Conservation (phyloP, 1,140 invertebrate genomes). For the Apis laboriosa region DNA sequence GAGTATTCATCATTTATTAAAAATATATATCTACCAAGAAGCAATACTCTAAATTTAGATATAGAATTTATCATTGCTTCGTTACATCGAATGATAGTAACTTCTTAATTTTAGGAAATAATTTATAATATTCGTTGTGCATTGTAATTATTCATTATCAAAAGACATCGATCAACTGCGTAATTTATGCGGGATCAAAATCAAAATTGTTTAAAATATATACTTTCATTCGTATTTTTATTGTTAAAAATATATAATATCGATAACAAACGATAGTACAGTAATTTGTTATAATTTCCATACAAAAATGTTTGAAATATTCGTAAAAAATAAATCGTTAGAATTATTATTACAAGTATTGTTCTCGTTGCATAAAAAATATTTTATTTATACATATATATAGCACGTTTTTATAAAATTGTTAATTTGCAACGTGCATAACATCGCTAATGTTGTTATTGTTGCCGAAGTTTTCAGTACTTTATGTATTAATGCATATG, state of each 20-base stretch:
- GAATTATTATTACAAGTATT: not conserved
- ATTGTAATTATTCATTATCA: not conserved
- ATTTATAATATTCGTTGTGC: not conserved
- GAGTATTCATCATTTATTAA: not conserved
- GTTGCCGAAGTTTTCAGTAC: conserved; percentile 20
- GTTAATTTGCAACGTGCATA: conserved; percentile 18
- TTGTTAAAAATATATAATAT: not conserved
- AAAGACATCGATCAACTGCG: not conserved
- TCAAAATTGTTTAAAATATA: not conserved
- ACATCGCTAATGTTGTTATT: conserved; percentile 14
- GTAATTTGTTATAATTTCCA: not conserved
- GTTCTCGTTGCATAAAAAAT: conserved; percentile 8
- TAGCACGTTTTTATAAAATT: conserved; percentile 22
- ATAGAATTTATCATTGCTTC: not conserved
- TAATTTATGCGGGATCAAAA: not conserved
- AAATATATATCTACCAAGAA: not conserved
- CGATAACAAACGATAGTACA: not conserved
- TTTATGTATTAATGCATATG: conserved; percentile 22
- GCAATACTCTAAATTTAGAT: not conserved
- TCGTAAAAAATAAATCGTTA: not conserved
- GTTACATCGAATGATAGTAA: not conserved
- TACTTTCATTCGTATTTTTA: not conserved
- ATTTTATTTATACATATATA: conserved; percentile 23
- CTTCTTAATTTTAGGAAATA: not conserved
- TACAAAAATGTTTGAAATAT: not conserved